Conservation (phyloP, 2,113 vertebrate species). For the Pipra filicauda region DNA sequence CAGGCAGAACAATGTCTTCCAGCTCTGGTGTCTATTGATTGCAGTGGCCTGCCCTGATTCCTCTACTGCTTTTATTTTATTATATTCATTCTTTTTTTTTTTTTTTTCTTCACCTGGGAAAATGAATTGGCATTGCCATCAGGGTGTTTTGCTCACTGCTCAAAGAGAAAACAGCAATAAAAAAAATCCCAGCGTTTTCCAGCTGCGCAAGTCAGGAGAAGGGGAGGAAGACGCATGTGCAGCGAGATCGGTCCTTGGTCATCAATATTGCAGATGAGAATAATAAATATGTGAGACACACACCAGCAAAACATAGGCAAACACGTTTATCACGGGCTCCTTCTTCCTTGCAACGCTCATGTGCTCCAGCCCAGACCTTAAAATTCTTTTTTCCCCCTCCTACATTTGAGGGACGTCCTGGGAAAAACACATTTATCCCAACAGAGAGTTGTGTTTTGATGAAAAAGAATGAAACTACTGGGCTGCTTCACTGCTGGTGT, state of each 20-base stretch:
- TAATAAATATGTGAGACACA: background rate
- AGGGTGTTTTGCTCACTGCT: background rate
- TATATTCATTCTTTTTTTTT: too few species aligned
- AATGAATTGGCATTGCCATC: background rate
- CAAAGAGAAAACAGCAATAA: background rate
- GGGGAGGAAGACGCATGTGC: background rate
- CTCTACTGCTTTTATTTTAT: background rate
- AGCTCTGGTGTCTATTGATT: rapidly evolving
- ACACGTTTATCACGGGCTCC: background rate
- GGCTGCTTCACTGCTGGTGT: rapidly evolving
- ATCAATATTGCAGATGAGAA: conserved; percentile 24
- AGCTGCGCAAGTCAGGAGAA: background rate
- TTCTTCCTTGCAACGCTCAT: background rate
- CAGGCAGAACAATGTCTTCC: background rate
- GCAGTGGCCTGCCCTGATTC: background rate
- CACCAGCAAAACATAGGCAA: rapidly evolving
- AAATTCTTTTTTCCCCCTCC: rapidly evolving
- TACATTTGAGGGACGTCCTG: background rate
- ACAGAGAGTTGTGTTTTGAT: background rate
- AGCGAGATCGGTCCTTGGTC: background rate
- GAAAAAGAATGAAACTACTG: background rate
- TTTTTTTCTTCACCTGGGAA: background rate
- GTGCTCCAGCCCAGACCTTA: background rate
- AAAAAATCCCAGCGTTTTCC: background rate
- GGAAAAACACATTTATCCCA: background rate